Percentiles rank a stretch among this genome's conserved stretches.
Conservation (phyloP, 2,888 invertebrate species). For the Xestia c-nigrum region DNA sequence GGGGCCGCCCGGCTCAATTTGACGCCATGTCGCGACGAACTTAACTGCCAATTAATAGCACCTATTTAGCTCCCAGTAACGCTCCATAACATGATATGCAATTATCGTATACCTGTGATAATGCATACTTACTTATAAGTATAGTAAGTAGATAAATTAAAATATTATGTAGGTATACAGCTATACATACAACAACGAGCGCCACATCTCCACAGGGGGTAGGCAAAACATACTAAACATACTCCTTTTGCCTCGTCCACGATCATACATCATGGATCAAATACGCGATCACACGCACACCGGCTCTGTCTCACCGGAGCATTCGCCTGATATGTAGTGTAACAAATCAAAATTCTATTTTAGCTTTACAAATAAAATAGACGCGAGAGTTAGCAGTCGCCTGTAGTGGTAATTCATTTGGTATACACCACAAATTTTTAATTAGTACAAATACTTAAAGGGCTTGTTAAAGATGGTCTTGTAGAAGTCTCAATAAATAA, state of each 20-base stretch:
- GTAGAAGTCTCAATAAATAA: too few species aligned
- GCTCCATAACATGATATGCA: slow-evolving; percentile 13
- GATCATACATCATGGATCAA: neutral
- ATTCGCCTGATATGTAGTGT: neutral
- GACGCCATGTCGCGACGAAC: slow-evolving; percentile 73
- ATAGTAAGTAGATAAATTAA: too few species aligned
- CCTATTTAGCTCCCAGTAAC: slow-evolving; percentile 62
- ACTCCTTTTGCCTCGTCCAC: neutral
- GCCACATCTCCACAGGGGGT: neutral
- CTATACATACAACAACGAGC: neutral
- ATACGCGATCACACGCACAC: neutral
- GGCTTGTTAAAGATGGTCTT: too few species aligned
- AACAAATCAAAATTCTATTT: too few species aligned
- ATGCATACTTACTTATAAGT: neutral
- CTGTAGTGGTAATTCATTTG: too few species aligned
- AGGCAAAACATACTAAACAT: neutral
- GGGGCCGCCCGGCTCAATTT: slow-evolving; percentile 74
- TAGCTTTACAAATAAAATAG: too few species aligned
- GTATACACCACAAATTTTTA: too few species aligned
- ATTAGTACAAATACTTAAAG: too few species aligned
- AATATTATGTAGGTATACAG: neutral
- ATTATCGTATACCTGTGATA: neutral
- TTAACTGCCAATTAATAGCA: slow-evolving; percentile 77
- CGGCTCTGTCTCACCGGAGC: neutral
- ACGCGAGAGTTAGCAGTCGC: neutral